Percentiles rank a stretch among this genome's conserved stretches.
phyloP scores from a whole-genome alignment of 2,888 invertebrate genomes.

The Rhagonycha lutea region DNA sequence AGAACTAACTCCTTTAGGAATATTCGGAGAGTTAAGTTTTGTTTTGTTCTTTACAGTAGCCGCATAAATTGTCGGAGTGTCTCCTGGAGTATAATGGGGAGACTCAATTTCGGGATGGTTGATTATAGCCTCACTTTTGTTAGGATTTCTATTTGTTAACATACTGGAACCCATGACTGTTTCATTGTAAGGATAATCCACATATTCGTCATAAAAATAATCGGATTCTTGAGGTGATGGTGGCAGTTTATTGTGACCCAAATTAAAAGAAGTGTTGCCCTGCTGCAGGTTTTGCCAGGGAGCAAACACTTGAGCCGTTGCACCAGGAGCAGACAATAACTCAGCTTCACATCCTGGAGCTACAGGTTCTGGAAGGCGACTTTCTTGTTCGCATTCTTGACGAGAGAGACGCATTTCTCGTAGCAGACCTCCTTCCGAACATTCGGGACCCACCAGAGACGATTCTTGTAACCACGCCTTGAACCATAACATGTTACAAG shows the following conservation, averaged over 20 bases:
- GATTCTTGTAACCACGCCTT: slow-evolving; percentile 81
- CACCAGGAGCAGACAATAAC: slow-evolving; percentile 54
- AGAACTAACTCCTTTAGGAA: slow-evolving; percentile 47
- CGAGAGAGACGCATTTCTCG: slow-evolving; percentile 73
- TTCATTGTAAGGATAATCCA: slow-evolving; percentile 75
- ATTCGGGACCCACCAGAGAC: slow-evolving; percentile 74
- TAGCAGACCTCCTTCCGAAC: slow-evolving; percentile 77
- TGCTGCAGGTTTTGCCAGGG: slow-evolving; percentile 61
- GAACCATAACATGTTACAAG: slow-evolving; percentile 82
- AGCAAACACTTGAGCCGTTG: slow-evolving; percentile 63
- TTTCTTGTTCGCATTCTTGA: slow-evolving; percentile 64
- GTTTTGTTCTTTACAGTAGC: slow-evolving; percentile 52
- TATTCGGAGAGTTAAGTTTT: slow-evolving; percentile 33
- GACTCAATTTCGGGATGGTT: slow-evolving; percentile 37
- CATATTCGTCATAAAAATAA: slow-evolving; percentile 82
- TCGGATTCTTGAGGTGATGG: slow-evolving; percentile 78
- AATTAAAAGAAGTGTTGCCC: slow-evolving; percentile 55
- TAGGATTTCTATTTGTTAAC: slow-evolving; percentile 40
- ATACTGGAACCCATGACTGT: slow-evolving; percentile 48
- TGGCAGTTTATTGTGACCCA: slow-evolving; percentile 58
- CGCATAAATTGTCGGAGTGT: slow-evolving; percentile 65
- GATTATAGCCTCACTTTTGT: slow-evolving; percentile 31
- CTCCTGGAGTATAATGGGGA: slow-evolving; percentile 59
- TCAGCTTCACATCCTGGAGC: slow-evolving; percentile 74
- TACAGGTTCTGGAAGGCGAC: slow-evolving; percentile 58